phyloP scores from a whole-genome alignment of 1,140 invertebrate genomes.

The Neodiprion pinetum region DNA sequence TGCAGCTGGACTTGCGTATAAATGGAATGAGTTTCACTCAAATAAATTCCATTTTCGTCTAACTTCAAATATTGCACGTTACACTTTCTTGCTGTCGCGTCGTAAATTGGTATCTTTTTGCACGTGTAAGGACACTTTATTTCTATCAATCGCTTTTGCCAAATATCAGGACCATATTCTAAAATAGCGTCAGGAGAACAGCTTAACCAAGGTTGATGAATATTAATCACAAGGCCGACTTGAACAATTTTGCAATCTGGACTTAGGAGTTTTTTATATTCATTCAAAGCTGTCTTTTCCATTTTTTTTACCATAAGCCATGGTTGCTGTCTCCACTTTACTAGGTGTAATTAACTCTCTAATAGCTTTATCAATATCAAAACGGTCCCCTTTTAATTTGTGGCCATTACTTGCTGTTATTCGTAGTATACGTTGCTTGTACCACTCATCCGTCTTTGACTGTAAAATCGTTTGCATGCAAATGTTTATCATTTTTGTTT shows the following conservation, averaged over 20 bases:
- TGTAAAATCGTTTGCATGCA: conserved; percentile 20
- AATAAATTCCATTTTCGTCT: conserved; percentile 19
- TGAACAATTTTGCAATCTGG: conserved; percentile 10
- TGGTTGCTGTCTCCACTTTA: conserved; percentile 4
- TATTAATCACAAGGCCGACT: conserved; percentile 12
- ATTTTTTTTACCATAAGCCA: conserved; percentile 20
- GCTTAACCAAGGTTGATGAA: conserved; percentile 17
- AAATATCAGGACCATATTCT: conserved; percentile 14
- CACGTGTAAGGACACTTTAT: conserved; percentile 23
- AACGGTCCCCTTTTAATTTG: conserved; percentile 20
- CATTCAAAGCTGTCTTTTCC: background rate
- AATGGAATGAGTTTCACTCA: conserved; percentile 20
- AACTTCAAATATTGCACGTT: conserved; percentile 20
- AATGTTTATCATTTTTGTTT: background rate
- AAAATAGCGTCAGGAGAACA: conserved; percentile 19
- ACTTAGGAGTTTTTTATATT: conserved; percentile 9
- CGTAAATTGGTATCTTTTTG: conserved; percentile 10
- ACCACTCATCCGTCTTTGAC: conserved; percentile 21
- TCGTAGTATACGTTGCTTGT: conserved; percentile 21
- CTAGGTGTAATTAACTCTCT: background rate
- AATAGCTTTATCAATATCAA: conserved; percentile 22
- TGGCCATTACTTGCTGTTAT: conserved; percentile 26
- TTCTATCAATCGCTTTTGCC: conserved; percentile 16
- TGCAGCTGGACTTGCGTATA: conserved; percentile 23
- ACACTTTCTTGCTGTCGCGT: background rate